Evolutionary conservation across 2,888 invertebrate genomes (phyloP), one percentile per base, ranked within the genome.

Genomic region (Diadegma fenestrale): DNA sequence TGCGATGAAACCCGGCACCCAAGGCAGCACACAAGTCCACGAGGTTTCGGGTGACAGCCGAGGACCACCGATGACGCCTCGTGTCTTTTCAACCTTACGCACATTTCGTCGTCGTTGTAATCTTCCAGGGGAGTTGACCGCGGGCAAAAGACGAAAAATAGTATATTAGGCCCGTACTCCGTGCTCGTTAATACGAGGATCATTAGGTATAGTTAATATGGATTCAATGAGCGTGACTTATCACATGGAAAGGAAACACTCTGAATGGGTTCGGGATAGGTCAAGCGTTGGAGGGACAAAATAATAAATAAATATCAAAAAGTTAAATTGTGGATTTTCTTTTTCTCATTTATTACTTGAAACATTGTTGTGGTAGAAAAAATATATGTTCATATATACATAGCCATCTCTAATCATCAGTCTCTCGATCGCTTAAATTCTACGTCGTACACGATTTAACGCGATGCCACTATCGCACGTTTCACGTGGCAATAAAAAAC

Each of bases 1-100:
- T 94, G 93, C 93, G 90, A 91, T 92, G 93, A 92, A 93, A 94
- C 92, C 92, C 85, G 89, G 93, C 94, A 94, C 94, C 93, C 76
- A 80, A 88, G 86, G 89, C 88, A 89, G 89, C 88, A 89, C 90
- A 66, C 78, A 83, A 87, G 77, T 85, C 78, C 90, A 89, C 87
- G 87, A 89, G 91, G 93, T 93, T 93, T 94, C 94, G 90, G 90
- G 89, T 94, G 90, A 93, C 93, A 91, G 88, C 88, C 87, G 89
- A 63, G 86, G 94, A 94, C 94, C 94, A 94, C 94, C 94, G 93
- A 92, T 93, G 93, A 90, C 89, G 93, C 89, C 88, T 75, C 76
- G 73, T 79, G 79, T 84, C 68, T 64, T 80, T 82, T 71, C 80
- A 77, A 72, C 75, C 78, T 77, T 73, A 63, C 33, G 58, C 58